These are phyloP conservation scores for Limosa lapponica DNA, from an alignment of 2,797 vertebrate genomes.

Conservation along the genomic window DNA sequence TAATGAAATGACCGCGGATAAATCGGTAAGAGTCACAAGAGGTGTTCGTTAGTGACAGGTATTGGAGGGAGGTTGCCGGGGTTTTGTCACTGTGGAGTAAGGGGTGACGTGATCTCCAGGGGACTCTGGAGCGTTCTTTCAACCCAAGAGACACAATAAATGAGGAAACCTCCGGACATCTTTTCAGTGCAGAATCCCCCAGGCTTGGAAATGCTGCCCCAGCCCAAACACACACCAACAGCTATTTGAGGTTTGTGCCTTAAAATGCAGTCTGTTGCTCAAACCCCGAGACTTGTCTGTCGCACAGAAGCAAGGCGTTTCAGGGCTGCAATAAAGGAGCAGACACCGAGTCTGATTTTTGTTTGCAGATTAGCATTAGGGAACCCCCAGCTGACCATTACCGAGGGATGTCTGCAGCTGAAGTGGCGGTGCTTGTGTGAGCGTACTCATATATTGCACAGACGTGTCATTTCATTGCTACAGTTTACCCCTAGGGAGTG, in stretches of 20 bases:
- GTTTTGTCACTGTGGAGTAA: rapidly evolving
- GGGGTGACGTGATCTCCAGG: not conserved
- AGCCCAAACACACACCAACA: not conserved
- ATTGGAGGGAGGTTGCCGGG: rapidly evolving
- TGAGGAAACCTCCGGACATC: not conserved
- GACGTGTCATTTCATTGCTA: rapidly evolving
- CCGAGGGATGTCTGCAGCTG: not conserved
- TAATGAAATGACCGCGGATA: not conserved
- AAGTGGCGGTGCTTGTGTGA: not conserved
- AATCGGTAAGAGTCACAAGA: not conserved
- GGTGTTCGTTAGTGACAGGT: not conserved
- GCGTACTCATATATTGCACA: rapidly evolving
- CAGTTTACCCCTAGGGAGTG: not conserved
- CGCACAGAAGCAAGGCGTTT: not conserved
- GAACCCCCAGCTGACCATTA: rapidly evolving
- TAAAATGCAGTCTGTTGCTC: too few species aligned
- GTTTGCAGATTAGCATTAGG: not conserved
- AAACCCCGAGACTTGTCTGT: not conserved
- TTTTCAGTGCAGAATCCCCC: not conserved
- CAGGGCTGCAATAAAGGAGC: not conserved
- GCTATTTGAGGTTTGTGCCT: rapidly evolving
- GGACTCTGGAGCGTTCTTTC: not conserved
- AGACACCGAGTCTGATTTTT: not conserved
- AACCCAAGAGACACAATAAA: not conserved
- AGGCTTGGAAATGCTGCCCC: not conserved